Conservation (phyloP, 1,140 invertebrate species). For the Achroia grisella region DNA sequence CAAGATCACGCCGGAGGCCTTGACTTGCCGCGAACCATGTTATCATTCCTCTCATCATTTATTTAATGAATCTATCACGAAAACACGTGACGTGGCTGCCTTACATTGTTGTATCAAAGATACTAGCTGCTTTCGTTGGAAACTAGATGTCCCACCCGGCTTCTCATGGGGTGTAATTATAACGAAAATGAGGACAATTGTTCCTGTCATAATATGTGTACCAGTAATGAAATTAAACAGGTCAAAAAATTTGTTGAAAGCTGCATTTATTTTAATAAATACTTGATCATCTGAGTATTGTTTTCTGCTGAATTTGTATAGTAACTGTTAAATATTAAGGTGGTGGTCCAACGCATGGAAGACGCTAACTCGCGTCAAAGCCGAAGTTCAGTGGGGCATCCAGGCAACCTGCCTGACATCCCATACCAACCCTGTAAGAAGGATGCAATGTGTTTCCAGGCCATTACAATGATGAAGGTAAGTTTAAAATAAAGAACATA, state of each 20-base stretch:
- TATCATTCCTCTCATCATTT: constrained; percentile 13
- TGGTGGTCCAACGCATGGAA: constrained; percentile 84
- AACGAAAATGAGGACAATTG: too few relatives aligned
- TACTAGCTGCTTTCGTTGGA: too few relatives aligned
- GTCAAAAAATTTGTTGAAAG: too few relatives aligned
- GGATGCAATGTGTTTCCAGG: constrained; percentile 95
- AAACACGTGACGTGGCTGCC: background rate
- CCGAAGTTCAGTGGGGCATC: constrained; percentile 86
- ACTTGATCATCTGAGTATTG: too few relatives aligned
- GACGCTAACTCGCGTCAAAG: constrained; percentile 67
- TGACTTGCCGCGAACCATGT: constrained; percentile 24
- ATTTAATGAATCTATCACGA: constrained; percentile 31
- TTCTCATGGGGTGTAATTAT: too few relatives aligned
- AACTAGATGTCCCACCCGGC: too few relatives aligned
- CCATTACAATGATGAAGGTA: constrained; percentile 83
- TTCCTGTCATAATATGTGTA: too few relatives aligned
- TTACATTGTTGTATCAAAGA: too few relatives aligned
- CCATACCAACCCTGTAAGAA: constrained; percentile 91
- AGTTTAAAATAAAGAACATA: too few relatives aligned
- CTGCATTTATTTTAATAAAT: too few relatives aligned
- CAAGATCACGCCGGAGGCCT: constrained; percentile 12
- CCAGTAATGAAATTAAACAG: too few relatives aligned
- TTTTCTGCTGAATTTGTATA: too few relatives aligned
- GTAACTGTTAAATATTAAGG: constrained; percentile 15
- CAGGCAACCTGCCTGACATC: constrained; percentile 81